A percentile compares a stretch with the other conserved stretches of the same genome.
phyloP scores from a whole-genome alignment of 2,797 vertebrate species.

The Furcifer pardalis region DNA sequence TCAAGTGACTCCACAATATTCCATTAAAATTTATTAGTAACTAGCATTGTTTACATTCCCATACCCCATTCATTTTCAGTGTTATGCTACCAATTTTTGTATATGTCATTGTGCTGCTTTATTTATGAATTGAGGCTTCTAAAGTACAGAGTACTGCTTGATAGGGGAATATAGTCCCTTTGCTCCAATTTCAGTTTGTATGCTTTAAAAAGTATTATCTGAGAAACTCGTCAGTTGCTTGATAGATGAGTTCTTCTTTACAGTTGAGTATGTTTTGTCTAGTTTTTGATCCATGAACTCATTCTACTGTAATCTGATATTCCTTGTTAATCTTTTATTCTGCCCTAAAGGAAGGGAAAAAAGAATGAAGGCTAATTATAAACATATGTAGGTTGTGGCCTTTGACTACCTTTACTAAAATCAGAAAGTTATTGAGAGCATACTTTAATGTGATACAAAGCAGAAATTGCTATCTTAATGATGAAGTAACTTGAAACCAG shows the following conservation, averaged over 20 bases:
- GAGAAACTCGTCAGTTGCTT: conserved; percentile 49
- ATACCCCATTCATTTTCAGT: no score
- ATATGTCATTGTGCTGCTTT: background rate
- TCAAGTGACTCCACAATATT: no score
- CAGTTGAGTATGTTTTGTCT: conserved; percentile 71
- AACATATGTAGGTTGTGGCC: conserved; percentile 77
- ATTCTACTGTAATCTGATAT: conserved; percentile 87
- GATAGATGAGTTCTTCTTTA: conserved; percentile 63
- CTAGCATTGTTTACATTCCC: no score
- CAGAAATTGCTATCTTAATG: conserved; percentile 69
- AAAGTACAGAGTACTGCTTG: background rate
- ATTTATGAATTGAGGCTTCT: background rate
- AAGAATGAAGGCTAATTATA: conserved; percentile 84
- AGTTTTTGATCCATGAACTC: conserved; percentile 78
- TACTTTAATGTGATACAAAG: conserved; percentile 69
- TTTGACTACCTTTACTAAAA: conserved; percentile 74
- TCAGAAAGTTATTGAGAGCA: conserved; percentile 67
- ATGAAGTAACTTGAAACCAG: conserved; percentile 67
- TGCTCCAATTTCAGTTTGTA: background rate
- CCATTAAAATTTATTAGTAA: no score
- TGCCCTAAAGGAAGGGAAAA: conserved; percentile 68
- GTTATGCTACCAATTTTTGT: no score
- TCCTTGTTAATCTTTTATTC: conserved; percentile 81
- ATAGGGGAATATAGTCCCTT: conserved; percentile 20
- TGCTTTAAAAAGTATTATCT: conserved; percentile 60